These are phyloP conservation scores for Geotrypetes seraphini DNA, from an alignment of 2,797 vertebrate species.

Conservation along the genomic window DNA sequence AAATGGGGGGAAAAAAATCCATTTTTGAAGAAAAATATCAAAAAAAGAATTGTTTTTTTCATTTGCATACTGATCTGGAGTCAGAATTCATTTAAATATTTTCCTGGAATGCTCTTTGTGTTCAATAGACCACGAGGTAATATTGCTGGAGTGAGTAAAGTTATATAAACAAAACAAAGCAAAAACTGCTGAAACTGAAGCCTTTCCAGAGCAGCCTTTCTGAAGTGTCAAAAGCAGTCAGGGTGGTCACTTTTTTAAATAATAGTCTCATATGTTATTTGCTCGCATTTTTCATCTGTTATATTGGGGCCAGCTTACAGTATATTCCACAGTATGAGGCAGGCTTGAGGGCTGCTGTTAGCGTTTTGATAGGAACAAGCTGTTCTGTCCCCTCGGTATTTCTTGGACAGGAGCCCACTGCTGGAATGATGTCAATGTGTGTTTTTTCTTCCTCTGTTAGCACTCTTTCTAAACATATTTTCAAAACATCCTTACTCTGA, in stretches of 20 bases:
- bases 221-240: background rate
- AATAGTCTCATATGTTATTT: background rate
- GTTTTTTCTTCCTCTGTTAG: constrained; percentile 25
- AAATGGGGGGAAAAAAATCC: too few relatives aligned
- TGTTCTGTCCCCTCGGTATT: constrained; percentile 25
- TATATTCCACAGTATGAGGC: constrained; percentile 11
- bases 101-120: too few relatives aligned
- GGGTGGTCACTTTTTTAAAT: constrained; percentile 6
- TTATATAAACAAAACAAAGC: too few relatives aligned
- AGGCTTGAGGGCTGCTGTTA: constrained; percentile 16
- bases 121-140: too few relatives aligned
- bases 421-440: constrained; percentile 39
- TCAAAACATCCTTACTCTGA: constrained; percentile 4
- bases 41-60: too few relatives aligned
- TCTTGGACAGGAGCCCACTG: constrained; percentile 12
- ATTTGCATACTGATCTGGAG: too few relatives aligned
- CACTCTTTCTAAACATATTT: constrained; percentile 35
- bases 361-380: constrained; percentile 36
- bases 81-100: too few relatives aligned
- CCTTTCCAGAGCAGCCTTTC: too few relatives aligned
- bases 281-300: constrained; percentile 10
- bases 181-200: too few relatives aligned
- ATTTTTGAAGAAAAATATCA: too few relatives aligned
- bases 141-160: too few relatives aligned
- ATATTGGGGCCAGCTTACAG: constrained; percentile 7